These are phyloP conservation scores for Hassar affinis DNA, from an alignment of 2,113 vertebrate genomes.

Conservation along the genomic window DNA sequence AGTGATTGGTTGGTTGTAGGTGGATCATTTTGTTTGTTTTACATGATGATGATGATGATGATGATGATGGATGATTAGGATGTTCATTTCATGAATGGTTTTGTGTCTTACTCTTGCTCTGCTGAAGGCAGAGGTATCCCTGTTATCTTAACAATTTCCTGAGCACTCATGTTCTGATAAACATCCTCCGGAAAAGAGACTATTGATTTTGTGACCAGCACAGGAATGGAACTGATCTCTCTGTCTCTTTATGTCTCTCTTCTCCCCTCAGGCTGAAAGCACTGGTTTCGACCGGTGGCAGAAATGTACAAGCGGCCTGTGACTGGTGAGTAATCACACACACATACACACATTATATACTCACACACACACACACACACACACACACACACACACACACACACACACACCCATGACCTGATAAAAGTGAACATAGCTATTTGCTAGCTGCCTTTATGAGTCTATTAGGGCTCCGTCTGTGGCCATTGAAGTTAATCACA, in stretches of 20 bases:
- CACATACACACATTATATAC: too few relatives aligned
- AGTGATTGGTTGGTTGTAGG: neutral
- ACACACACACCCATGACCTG: neutral
- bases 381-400: too few relatives aligned
- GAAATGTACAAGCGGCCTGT: constrained; percentile 95
- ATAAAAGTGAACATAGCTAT: constrained; percentile 19
- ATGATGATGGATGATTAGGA: neutral
- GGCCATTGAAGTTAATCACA: constrained; percentile 21
- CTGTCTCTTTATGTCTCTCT: constrained; percentile 25
- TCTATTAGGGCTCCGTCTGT: constrained; percentile 10
- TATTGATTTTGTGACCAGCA: constrained; percentile 67
- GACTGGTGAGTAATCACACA: constrained; percentile 89
- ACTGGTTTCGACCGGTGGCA: constrained; percentile 91
- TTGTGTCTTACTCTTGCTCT: constrained; percentile 1
- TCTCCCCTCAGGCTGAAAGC: constrained; percentile 83
- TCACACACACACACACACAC: too few relatives aligned
- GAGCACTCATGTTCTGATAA: constrained; percentile 54
- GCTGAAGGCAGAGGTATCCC: constrained; percentile 8
- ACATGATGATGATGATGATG: neutral
- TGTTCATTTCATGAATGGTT: neutral
- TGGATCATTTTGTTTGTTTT: neutral
- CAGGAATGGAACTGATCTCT: constrained; percentile 56
- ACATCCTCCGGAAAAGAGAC: constrained; percentile 58
- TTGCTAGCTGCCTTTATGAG: constrained; percentile 24
- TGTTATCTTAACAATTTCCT: constrained; percentile 42